A percentile compares a stretch with the other conserved stretches of the same genome.
phyloP scores from a whole-genome alignment of 2,888 invertebrate species.

The Rhaphigaster nebulosa region DNA sequence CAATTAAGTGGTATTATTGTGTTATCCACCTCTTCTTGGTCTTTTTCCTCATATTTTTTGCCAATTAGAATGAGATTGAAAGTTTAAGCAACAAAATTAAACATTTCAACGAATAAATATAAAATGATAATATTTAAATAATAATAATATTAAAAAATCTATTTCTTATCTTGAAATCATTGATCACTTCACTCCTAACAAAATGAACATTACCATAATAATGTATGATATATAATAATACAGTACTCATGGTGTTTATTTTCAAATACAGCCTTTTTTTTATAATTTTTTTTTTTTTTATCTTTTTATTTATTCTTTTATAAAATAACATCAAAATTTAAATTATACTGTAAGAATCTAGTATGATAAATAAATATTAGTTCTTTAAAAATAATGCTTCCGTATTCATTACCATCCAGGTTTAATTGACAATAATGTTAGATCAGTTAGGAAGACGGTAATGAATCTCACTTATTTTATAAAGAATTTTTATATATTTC shows the following conservation, averaged over 20 bases:
- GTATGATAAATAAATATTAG: background rate
- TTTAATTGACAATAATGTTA: conserved; percentile 58
- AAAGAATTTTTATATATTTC: background rate
- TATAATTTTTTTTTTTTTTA: background rate
- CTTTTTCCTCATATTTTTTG: background rate
- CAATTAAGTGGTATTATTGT: background rate
- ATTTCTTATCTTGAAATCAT: background rate
- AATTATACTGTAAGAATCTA: conserved; percentile 2
- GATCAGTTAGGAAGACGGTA: conserved; percentile 56
- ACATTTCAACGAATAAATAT: background rate
- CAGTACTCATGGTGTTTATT: conserved; percentile 50
- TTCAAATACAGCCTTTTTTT: conserved; percentile 52
- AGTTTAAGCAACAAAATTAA: background rate
- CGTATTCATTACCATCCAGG: conserved; percentile 52
- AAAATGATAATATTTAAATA: background rate
- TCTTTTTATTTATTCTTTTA: conserved; percentile 1
- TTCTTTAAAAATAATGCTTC: conserved; percentile 40
- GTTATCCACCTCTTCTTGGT: background rate
- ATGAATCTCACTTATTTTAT: conserved; percentile 48
- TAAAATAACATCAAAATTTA: conserved; percentile 8
- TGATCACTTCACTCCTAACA: conserved; percentile 33
- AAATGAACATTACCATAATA: background rate
- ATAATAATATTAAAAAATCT: background rate
- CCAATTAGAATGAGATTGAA: background rate
- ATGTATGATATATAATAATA: background rate